A percentile compares a stretch with the other conserved stretches of the same genome.
Conservation (phyloP, 2,797 vertebrate genomes). For the Potorous gilbertii region DNA sequence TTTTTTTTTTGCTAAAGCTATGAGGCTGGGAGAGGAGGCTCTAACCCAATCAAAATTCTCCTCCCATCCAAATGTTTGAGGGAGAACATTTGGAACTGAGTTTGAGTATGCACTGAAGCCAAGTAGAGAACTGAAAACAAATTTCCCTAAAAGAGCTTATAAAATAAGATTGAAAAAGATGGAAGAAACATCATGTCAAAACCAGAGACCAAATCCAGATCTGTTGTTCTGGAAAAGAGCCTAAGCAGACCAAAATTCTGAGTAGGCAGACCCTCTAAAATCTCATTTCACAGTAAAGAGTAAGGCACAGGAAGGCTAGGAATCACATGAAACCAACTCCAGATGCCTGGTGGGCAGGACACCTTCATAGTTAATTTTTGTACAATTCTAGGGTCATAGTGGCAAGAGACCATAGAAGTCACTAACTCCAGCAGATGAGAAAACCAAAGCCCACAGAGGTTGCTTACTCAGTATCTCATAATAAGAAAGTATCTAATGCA, state of each 20-base stretch:
- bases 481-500: neutral
- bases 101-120: conserved; percentile 40
- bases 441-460: neutral
- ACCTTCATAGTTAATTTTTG: neutral
- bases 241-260: neutral
- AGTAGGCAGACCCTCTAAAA: neutral
- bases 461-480: neutral
- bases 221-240: conserved; percentile 4
- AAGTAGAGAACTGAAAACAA: conserved; percentile 55
- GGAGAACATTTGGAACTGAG: conserved; percentile 29
- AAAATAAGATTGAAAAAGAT: conserved; percentile 56
- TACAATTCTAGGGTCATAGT: neutral
- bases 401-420: neutral
- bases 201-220: conserved; percentile 37
- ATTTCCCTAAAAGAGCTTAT: conserved; percentile 26
- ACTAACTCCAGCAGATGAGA: neutral
- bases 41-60: conserved; percentile 10
- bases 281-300: neutral
- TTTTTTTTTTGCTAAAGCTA: neutral
- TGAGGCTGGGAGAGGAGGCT: fast-evolving
- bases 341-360: neutral
- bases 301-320: neutral
- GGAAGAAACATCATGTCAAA: conserved; percentile 59
- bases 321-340: neutral
- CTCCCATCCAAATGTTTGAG: conserved; percentile 9